phyloP scores from a whole-genome alignment of 1,140 invertebrate genomes.

The Elymnias hypermnestra region DNA sequence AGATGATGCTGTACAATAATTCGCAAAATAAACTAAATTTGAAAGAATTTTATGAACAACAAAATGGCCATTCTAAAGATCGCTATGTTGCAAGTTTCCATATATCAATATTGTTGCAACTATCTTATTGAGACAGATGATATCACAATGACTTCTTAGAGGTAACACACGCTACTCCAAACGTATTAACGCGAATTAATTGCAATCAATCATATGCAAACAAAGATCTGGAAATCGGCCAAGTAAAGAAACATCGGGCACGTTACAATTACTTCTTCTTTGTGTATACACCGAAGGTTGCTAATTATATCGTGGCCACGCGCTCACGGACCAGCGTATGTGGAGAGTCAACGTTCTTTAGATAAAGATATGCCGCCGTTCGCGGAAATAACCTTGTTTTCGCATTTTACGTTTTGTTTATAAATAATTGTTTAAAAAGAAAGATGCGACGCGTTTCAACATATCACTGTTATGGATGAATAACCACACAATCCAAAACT shows the following conservation, averaged over 20 bases:
- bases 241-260: conserved; percentile 26
- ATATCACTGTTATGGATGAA: too few relatives aligned
- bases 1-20: too few relatives aligned
- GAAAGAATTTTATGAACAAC: too few relatives aligned
- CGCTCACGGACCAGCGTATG: conserved; percentile 11
- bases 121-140: too few relatives aligned
- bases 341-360: conserved; percentile 36
- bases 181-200: conserved; percentile 34
- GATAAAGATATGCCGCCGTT: not conserved
- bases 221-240: conserved; percentile 54
- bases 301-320: conserved; percentile 41
- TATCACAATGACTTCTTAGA: not conserved
- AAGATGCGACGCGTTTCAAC: too few relatives aligned
- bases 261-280: conserved; percentile 33
- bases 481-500: too few relatives aligned
- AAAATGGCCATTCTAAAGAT: too few relatives aligned
- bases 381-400: conserved; percentile 1
- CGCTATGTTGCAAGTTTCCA: too few relatives aligned
- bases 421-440: too few relatives aligned
- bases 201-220: conserved; percentile 51
- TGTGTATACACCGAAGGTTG: conserved; percentile 38
- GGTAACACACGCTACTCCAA: conserved; percentile 22
- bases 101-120: too few relatives aligned
- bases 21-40: too few relatives aligned
- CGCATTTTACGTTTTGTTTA: too few relatives aligned